Percentiles rank a stretch among this genome's conserved stretches.
Evolutionary conservation across 1,140 invertebrate genomes (phyloP).

Genomic region (Drosophila prosaltans): DNA sequence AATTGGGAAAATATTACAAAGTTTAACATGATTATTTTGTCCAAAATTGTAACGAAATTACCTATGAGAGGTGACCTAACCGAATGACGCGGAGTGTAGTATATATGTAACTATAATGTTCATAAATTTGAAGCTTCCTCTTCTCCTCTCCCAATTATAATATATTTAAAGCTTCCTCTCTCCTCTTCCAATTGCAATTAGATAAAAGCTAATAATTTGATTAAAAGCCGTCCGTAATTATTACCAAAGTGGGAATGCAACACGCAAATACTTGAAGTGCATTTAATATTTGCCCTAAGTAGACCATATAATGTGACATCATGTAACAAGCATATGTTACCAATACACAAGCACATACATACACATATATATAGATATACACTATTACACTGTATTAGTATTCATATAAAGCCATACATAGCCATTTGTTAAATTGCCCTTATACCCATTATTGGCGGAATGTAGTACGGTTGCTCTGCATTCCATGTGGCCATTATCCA

Average conservation of each 20-base stretch:
- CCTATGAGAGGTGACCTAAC: too few relatives aligned
- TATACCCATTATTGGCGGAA: background rate
- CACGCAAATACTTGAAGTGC: conserved; percentile 20
- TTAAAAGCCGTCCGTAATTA: conserved; percentile 33
- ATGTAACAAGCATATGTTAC: conserved; percentile 2
- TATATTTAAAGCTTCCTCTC: conserved; percentile 57
- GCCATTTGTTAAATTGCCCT: conserved; percentile 26
- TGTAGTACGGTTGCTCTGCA: background rate
- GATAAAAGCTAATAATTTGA: conserved; percentile 59
- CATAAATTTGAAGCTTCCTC: background rate
- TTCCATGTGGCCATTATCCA: background rate
- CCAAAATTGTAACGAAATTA: too few relatives aligned
- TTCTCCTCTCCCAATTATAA: conserved; percentile 42
- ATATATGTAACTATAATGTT: background rate
- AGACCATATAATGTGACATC: background rate
- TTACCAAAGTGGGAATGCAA: conserved; percentile 11
- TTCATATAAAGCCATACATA: background rate
- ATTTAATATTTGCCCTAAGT: background rate
- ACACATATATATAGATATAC: background rate
- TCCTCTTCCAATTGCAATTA: conserved; percentile 58
- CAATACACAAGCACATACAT: background rate
- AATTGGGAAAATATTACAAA: too few relatives aligned
- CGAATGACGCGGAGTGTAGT: too few relatives aligned
- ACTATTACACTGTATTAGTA: background rate
- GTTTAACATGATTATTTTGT: too few relatives aligned